phyloP scores from a whole-genome alignment of 2,797 vertebrate genomes.

The Lophius americanus region DNA sequence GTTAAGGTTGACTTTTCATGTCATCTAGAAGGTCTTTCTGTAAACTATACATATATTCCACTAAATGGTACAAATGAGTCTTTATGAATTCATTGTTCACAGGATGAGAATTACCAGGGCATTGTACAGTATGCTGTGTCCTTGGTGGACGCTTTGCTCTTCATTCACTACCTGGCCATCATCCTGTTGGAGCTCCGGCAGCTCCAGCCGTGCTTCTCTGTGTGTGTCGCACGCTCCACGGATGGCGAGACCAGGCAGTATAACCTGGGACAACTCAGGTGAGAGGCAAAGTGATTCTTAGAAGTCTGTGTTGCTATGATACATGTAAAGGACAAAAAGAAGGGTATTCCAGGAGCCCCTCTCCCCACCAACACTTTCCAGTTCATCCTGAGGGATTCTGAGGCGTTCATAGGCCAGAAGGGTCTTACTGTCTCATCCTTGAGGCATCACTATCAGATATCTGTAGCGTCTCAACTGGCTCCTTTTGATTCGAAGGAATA shows the following conservation, averaged over 20 bases:
- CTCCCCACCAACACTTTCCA: too few relatives aligned
- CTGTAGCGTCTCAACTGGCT: too few relatives aligned
- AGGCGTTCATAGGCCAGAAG: too few relatives aligned
- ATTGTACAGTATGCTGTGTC: constrained; percentile 96
- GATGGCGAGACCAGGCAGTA: constrained; percentile 92
- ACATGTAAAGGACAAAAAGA: too few relatives aligned
- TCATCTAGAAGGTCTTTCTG: background rate
- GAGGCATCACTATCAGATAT: too few relatives aligned
- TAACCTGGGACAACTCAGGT: constrained; percentile 94
- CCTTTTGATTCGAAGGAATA: too few relatives aligned
- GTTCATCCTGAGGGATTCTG: too few relatives aligned
- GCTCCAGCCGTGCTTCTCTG: constrained; percentile 88
- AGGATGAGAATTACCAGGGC: constrained; percentile 91
- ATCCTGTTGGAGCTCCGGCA: constrained; percentile 95
- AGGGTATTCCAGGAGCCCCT: too few relatives aligned
- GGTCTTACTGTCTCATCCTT: too few relatives aligned
- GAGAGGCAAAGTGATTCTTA: constrained; percentile 14
- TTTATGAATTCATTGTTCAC: background rate
- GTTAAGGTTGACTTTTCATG: background rate
- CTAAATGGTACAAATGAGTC: background rate
- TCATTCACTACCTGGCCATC: constrained; percentile 97
- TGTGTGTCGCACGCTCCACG: constrained; percentile 89
- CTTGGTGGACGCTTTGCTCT: constrained; percentile 94
- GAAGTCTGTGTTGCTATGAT: too few relatives aligned
- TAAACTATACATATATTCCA: background rate